Conservation (phyloP, 2,888 invertebrate genomes). For the Pristionchus fissidentatus region DNA sequence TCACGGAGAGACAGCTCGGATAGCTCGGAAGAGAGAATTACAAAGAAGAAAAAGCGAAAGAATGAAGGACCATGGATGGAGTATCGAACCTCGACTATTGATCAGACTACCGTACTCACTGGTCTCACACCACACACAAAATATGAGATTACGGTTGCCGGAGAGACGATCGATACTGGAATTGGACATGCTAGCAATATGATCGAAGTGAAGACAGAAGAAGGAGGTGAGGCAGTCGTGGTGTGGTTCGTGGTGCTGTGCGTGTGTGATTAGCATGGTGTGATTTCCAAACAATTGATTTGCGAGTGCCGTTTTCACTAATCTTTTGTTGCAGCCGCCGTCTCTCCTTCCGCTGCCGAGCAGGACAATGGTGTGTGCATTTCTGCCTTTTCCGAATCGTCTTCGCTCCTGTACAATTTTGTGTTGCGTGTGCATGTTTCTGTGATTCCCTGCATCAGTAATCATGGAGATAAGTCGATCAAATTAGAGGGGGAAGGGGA, state of each 20-base stretch:
- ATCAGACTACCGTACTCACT: slow-evolving; percentile 53
- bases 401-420: not conserved
- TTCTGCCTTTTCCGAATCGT: slow-evolving; percentile 24
- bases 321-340: slow-evolving; percentile 22
- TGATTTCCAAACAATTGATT: slow-evolving; percentile 21
- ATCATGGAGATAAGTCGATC: slow-evolving; percentile 19
- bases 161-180: slow-evolving; percentile 90
- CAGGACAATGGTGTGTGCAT: slow-evolving; percentile 34
- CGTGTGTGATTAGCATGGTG: slow-evolving; percentile 37
- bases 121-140: slow-evolving; percentile 80
- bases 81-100: slow-evolving; percentile 45
- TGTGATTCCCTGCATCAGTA: not conserved
- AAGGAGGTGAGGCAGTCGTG: slow-evolving; percentile 90
- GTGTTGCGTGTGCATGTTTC: slow-evolving; percentile 30
- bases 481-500: slow-evolving; percentile 28
- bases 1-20: not conserved
- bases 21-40: not conserved
- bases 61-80: slow-evolving; percentile 25
- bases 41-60: slow-evolving; percentile 45
- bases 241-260: slow-evolving; percentile 31
- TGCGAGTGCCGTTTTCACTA: slow-evolving; percentile 39
- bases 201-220: slow-evolving; percentile 92
- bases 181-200: slow-evolving; percentile 94
- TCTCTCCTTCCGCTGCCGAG: slow-evolving; percentile 34
- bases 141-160: slow-evolving; percentile 95